Percentiles rank a stretch among this genome's conserved stretches.
Evolutionary conservation across 2,797 vertebrate genomes (phyloP).

Genomic region (Adelosebastes latens): DNA sequence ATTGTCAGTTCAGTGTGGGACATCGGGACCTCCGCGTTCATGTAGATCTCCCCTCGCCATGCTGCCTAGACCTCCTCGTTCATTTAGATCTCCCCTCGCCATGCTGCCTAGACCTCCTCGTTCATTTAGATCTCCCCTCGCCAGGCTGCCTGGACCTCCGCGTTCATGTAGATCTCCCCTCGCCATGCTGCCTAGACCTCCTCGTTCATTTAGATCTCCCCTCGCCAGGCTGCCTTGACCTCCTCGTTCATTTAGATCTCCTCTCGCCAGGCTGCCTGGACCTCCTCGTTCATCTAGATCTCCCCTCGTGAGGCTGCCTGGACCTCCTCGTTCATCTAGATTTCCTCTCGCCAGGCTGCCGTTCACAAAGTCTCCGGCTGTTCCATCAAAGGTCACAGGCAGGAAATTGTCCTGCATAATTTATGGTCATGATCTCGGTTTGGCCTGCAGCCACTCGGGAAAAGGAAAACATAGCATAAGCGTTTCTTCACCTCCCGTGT

Average conservation of each 20-base stretch:
- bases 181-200: no score
- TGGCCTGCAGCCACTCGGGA: conserved; percentile 38
- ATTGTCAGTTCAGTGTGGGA: conserved; percentile 13
- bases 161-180: no score
- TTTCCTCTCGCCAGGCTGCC: neutral
- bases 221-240: no score
- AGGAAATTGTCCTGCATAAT: conserved; percentile 76
- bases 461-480: conserved; percentile 24
- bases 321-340: no score
- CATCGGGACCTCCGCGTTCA: conserved; percentile 16
- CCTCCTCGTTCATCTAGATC: rapidly evolving
- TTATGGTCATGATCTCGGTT: conserved; percentile 59
- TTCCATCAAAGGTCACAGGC: conserved; percentile 65
- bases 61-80: no score
- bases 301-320: no score
- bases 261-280: no score
- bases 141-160: no score
- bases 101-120: neutral
- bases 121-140: rapidly evolving
- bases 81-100: no score
- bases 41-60: neutral
- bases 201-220: no score
- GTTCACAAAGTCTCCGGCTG: conserved; percentile 34
- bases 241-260: no score
- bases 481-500: conserved; percentile 29